A percentile compares a stretch with the other conserved stretches of the same genome.
These are phyloP conservation scores for Fragum sueziense DNA, from an alignment of 2,888 invertebrate genomes.

Conservation along the genomic window DNA sequence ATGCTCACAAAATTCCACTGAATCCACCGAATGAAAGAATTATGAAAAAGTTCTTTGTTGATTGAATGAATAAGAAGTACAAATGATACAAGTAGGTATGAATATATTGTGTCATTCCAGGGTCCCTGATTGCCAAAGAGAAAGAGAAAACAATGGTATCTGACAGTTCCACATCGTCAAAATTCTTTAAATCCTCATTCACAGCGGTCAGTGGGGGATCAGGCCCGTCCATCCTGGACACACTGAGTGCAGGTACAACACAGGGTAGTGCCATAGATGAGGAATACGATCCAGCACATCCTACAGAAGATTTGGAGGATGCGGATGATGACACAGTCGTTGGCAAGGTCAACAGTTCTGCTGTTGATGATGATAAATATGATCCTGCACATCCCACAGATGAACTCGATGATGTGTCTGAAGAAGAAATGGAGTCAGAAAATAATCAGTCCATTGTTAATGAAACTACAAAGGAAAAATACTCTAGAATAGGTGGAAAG, in stretches of 20 bases:
- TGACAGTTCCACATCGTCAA: constrained; percentile 4
- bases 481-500: constrained; percentile 24
- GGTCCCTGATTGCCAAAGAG: constrained; percentile 51
- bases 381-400: constrained; percentile 61
- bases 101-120: constrained; percentile 40
- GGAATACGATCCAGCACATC: constrained; percentile 58
- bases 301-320: constrained; percentile 56
- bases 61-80: no score
- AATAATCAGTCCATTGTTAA: not conserved
- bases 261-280: constrained; percentile 23
- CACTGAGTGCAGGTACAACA: constrained; percentile 6
- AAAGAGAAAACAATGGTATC: constrained; percentile 20
- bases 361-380: constrained; percentile 45
- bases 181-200: constrained; percentile 54
- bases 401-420: constrained; percentile 35
- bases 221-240: constrained; percentile 34
- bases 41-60: no score
- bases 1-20: no score
- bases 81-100: no score
- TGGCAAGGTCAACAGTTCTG: constrained; percentile 1
- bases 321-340: not conserved
- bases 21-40: no score
- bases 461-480: not conserved
- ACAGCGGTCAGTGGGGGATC: constrained; percentile 28
- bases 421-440: constrained; percentile 6